These are phyloP conservation scores for Reticulitermes lucifugus DNA, from an alignment of 2,888 invertebrate species.

Conservation along the genomic window DNA sequence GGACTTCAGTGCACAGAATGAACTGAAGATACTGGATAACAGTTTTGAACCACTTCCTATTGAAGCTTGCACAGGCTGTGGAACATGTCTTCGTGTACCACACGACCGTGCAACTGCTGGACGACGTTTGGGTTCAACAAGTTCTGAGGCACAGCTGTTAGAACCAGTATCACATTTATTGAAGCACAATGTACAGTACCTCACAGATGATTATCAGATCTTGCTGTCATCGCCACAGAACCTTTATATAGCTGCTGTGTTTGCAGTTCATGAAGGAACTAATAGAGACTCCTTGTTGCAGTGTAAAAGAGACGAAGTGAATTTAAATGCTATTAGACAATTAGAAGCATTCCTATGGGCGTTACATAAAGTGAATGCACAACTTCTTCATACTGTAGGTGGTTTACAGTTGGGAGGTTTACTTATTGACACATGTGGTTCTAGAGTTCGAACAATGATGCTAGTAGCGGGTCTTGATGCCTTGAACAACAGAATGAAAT, in stretches of 20 bases:
- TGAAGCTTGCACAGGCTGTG: conserved; percentile 8
- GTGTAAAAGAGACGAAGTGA: conserved; percentile 39
- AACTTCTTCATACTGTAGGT: conserved; percentile 50
- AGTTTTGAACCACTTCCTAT: background rate
- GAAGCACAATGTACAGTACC: conserved; percentile 15
- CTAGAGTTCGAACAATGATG: conserved; percentile 52
- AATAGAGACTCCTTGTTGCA: conserved; percentile 42
- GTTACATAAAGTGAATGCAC: conserved; percentile 60
- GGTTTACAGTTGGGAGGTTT: conserved; percentile 57
- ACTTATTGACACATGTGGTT: conserved; percentile 58
- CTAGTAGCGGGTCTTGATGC: conserved; percentile 51
- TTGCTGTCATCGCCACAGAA: conserved; percentile 44
- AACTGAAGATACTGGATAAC: background rate
- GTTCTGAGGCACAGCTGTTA: background rate
- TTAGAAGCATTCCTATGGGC: conserved; percentile 63
- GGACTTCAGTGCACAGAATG: conserved; percentile 1
- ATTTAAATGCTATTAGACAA: conserved; percentile 58
- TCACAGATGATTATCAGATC: conserved; percentile 37
- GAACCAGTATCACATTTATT: conserved; percentile 2
- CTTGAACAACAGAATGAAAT: background rate
- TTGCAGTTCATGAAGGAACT: conserved; percentile 46
- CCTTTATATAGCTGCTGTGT: conserved; percentile 46
- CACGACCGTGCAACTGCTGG: conserved; percentile 5
- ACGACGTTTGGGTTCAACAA: background rate
- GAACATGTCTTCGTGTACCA: conserved; percentile 1